Evolutionary conservation across 2,113 vertebrate species (phyloP), one percentile per base, ranked within the genome.

Genomic region (Seriola dumerili): DNA sequence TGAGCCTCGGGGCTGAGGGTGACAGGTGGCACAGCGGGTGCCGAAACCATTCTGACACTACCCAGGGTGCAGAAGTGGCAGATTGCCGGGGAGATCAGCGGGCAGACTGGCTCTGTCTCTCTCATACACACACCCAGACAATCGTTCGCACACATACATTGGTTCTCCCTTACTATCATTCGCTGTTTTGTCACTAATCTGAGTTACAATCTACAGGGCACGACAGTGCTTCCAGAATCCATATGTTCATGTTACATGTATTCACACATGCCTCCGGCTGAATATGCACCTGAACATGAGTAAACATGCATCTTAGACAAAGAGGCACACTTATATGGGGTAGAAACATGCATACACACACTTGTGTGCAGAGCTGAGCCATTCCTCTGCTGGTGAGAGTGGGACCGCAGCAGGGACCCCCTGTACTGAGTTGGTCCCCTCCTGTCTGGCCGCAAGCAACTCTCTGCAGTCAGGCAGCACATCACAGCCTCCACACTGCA

Each of bases 401-500:
- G 80, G 72, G 73, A 63, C 85, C 81, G 2, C 93, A 88, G 88
- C 86, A 80, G 92, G 92, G 72, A 85, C 88, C 91, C 83, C 89
- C 88, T 85, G 85, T 92, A 80, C 91, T 68, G 77, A 90, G 91
- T 76, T 14, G 81, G 80, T 89, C 87, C 88, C 80, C 89, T 85
- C 88, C 86, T 92, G 88, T 89, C 90, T 90, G 88, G 80, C 91
- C 80, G 66, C 71, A n/a, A 93, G 89, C 87, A 40, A 72, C 89
- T 91, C 85, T 89, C 91, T 88, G 89, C 90, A 91, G 89, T 90
- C 76, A 85, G 86, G 84, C 90, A 89, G 85, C 92, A 89, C 90
- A 90, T 94, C 91, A 93, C 93, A 94, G 90, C 88, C 89, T 91
- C 88, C 75, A 72, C 84, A 87, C 90, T 77, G 91, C 94, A 93